These are phyloP conservation scores for Caenorhabditis latens DNA, from an alignment of 1,140 invertebrate species.

Conservation along the genomic window DNA sequence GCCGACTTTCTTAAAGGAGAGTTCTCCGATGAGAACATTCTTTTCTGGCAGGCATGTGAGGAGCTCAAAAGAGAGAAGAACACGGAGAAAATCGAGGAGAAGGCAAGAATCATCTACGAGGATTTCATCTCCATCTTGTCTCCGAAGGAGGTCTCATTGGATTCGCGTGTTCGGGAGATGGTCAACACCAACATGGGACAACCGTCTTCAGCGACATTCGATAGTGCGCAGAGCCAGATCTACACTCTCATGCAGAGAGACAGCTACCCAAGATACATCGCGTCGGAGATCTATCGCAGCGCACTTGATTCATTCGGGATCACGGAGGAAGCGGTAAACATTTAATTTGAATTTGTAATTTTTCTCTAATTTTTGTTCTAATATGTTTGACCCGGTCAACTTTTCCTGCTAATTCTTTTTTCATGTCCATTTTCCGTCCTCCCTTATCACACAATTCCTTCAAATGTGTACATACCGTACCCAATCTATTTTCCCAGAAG, in stretches of 20 bases:
- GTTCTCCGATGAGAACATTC: constrained; percentile 99
- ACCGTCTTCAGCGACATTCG: constrained; percentile 91
- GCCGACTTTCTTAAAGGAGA: constrained; percentile 97
- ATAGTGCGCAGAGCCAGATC: constrained; percentile 99
- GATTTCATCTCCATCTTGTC: constrained; percentile 99
- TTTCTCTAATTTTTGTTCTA: too few relatives aligned
- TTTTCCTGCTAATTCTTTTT: too few relatives aligned
- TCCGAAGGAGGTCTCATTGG: constrained; percentile 97
- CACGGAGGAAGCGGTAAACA: not conserved
- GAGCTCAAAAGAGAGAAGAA: constrained; percentile 94
- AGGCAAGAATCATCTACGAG: constrained; percentile 95
- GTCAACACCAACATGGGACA: constrained; percentile 97
- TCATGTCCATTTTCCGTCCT: too few relatives aligned
- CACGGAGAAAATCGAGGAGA: constrained; percentile 90
- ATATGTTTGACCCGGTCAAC: too few relatives aligned
- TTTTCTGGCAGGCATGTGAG: constrained; percentile 98
- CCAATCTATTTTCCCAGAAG: too few relatives aligned
- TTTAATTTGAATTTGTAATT: too few relatives aligned
- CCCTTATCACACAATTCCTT: too few relatives aligned
- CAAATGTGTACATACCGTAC: too few relatives aligned
- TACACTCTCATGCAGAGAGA: constrained; percentile 99
- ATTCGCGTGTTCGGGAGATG: constrained; percentile 95
- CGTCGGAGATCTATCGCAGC: too few relatives aligned
- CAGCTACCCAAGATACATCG: constrained; percentile 92
- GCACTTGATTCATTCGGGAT: not conserved